These are phyloP conservation scores for Paedocypris micromegethes DNA, from an alignment of 2,797 vertebrate species.

Conservation along the genomic window DNA sequence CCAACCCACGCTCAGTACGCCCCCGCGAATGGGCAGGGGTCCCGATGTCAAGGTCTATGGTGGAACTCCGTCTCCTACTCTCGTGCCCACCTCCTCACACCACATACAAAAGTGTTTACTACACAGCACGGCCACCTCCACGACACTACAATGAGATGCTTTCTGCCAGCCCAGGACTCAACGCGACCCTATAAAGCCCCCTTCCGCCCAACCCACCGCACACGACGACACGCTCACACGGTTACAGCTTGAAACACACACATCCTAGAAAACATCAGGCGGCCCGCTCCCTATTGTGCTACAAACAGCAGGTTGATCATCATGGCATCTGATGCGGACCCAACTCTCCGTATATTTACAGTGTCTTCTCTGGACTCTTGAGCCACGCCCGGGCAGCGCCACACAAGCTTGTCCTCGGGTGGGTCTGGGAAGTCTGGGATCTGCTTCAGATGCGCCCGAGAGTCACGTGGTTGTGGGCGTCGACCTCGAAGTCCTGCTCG, in stretches of 20 bases:
- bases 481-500: constrained; percentile 26
- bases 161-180: constrained; percentile 55
- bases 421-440: no score
- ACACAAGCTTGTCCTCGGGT: neutral
- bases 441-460: no score
- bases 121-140: constrained; percentile 66
- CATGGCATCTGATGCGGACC: constrained; percentile 17
- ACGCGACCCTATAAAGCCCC: constrained; percentile 43
- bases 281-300: constrained; percentile 46
- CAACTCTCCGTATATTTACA: constrained; percentile 46
- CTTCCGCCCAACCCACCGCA: constrained; percentile 34
- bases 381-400: constrained; percentile 26
- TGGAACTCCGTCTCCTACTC: constrained; percentile 32
- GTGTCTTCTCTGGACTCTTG: constrained; percentile 33
- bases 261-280: constrained; percentile 31
- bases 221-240: constrained; percentile 15
- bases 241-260: constrained; percentile 22
- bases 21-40: constrained; percentile 50
- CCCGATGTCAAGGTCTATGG: constrained; percentile 54
- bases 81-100: constrained; percentile 52
- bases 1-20: constrained; percentile 45
- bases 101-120: constrained; percentile 64
- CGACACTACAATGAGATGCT: constrained; percentile 61
- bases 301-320: constrained; percentile 46
- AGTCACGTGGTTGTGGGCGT: no score